These are phyloP conservation scores for Lacanobia oleracea DNA, from an alignment of 2,888 invertebrate genomes.

Conservation along the genomic window DNA sequence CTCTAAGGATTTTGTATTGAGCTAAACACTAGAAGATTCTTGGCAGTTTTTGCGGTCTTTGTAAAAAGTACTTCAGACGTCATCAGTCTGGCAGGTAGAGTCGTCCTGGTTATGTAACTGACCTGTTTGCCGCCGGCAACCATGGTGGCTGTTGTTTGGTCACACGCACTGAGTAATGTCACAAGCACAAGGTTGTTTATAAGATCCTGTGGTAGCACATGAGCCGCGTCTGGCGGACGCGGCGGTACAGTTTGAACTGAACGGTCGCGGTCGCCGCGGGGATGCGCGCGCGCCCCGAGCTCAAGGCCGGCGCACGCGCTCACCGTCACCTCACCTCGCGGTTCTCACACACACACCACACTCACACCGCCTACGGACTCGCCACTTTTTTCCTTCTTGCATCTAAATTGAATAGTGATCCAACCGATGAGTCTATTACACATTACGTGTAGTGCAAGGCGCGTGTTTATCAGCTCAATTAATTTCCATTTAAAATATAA, in stretches of 20 bases:
- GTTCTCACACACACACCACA: slow-evolving; percentile 57
- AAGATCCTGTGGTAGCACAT: slow-evolving; percentile 70
- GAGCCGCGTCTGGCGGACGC: slow-evolving; percentile 89
- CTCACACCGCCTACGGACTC: slow-evolving; percentile 67
- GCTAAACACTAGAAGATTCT: slow-evolving; percentile 37
- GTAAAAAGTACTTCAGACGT: slow-evolving; percentile 35
- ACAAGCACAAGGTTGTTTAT: slow-evolving; percentile 72
- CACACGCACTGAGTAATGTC: slow-evolving; percentile 82
- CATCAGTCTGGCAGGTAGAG: slow-evolving; percentile 53
- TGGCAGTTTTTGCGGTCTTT: slow-evolving; percentile 35
- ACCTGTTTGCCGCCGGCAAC: slow-evolving; percentile 91
- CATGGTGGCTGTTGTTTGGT: slow-evolving; percentile 81
- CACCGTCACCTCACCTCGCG: slow-evolving; percentile 59
- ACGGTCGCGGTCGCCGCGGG: slow-evolving; percentile 77
- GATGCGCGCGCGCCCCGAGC: slow-evolving; percentile 77
- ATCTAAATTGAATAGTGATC: slow-evolving; percentile 78
- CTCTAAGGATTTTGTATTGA: background rate
- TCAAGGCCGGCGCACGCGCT: slow-evolving; percentile 73
- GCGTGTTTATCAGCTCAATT: slow-evolving; percentile 36
- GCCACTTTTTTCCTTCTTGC: slow-evolving; percentile 71
- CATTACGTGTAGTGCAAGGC: slow-evolving; percentile 52
- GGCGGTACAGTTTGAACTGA: slow-evolving; percentile 88
- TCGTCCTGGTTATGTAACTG: slow-evolving; percentile 72
- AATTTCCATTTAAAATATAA: slow-evolving; percentile 33
- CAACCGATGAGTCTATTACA: slow-evolving; percentile 70